Evolutionary conservation across 2,113 vertebrate species (phyloP), one percentile per base, ranked within the genome.

Genomic region (Toxotes chatareus): DNA sequence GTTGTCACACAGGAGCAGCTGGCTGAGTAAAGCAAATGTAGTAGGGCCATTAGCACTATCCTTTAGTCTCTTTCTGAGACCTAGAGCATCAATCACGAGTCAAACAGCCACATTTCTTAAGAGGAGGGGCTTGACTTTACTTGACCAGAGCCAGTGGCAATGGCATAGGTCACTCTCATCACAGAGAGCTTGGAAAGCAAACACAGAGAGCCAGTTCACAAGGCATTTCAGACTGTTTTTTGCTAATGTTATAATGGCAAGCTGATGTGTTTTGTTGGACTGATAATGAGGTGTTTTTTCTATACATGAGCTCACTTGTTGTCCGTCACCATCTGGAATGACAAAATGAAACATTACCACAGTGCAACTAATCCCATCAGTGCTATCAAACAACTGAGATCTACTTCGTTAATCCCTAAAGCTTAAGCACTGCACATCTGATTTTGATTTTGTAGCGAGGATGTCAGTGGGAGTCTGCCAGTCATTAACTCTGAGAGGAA

Each of bases 21-120:
- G 53, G 72, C 76, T 85, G 80, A 86, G 86, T 85, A 78, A 86
- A 92, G 86, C 67, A 55, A 90, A 91, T 86, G 83, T 78, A 88
- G 88, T 62, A 4, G 56, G 49, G 76, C 71, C 73, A 89, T 91
- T 85, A 90, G 73, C 42, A 32, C 73, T 34, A 61, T 69, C 72
- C 68, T 87, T 84, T 32, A 69, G 85, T 89, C 55, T 59, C 67
- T 64, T 57, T 73, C 59, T 57, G 38, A 89, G 65, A 76, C 78
- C 78, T 36, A 38, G 46, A 76, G 76, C 76, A 31, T 77, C 80
- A 73, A 46, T 87, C 32, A 59, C 16, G 38, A 76, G 73, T 72
- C 53, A 82, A 68, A 69, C 32, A 57, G 72, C 23, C 57, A 55
- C 27, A 68, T 87, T 75, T 85, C 73, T 84, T 34, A 46, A 31